phyloP scores from a whole-genome alignment of 2,797 vertebrate genomes.

The Melanotaenia parkinsoni region DNA sequence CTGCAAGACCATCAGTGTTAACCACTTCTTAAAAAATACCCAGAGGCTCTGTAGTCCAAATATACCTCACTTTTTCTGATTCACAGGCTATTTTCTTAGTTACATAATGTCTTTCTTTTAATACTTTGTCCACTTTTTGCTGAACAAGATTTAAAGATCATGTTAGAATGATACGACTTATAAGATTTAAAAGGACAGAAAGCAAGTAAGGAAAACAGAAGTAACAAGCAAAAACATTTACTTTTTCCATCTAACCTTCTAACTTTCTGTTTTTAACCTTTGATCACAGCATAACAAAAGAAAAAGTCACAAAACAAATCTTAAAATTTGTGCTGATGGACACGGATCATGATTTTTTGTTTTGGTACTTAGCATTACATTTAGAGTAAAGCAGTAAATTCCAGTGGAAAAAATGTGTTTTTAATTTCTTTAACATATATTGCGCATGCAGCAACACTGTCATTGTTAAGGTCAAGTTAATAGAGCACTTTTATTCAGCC shows the following conservation, averaged over 20 bases:
- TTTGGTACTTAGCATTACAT: no score
- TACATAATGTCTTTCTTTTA: not conserved
- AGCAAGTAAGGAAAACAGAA: not conserved
- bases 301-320: not conserved
- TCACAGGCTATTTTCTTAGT: not conserved
- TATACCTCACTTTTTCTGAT: not conserved
- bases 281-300: not conserved
- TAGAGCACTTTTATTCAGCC: no score
- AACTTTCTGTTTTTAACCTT: not conserved
- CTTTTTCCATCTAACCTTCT: not conserved
- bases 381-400: no score
- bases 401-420: no score
- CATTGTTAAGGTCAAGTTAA: no score
- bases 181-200: not conserved
- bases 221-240: not conserved
- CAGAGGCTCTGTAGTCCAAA: not conserved
- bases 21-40: constrained; percentile 13
- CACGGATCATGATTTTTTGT: not conserved
- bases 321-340: no score
- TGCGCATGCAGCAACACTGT: no score
- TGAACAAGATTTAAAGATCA: not conserved
- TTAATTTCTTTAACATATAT: no score
- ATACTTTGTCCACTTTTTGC: not conserved
- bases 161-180: no score
- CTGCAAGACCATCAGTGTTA: constrained; percentile 24